Evolutionary conservation across 1,140 invertebrate genomes (phyloP).

Genomic region (Zaprionus tsacasi): DNA sequence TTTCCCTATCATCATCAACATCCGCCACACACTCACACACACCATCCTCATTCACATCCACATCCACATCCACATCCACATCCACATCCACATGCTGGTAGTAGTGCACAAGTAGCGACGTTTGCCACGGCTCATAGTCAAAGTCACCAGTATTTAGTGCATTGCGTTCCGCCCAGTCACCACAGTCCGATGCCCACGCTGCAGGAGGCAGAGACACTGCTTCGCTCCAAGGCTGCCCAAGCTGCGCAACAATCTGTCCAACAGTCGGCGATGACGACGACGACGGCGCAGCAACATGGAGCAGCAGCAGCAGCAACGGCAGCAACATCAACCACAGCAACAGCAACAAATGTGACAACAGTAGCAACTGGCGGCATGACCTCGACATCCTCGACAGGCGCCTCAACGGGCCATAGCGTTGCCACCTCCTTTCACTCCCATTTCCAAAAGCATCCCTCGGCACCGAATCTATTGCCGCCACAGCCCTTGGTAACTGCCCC

Average conservation of each 20-base stretch:
- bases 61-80: conserved; percentile 50
- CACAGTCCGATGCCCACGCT: conserved; percentile 82
- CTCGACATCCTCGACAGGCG: conserved; percentile 18
- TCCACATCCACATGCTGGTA: conserved; percentile 54
- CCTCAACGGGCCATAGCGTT: conserved; percentile 28
- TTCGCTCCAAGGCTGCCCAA: conserved; percentile 56
- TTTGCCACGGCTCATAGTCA: conserved; percentile 81
- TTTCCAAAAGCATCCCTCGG: conserved; percentile 83
- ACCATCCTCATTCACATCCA: conserved; percentile 43
- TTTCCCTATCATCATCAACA: conserved; percentile 69
- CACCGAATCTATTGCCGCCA: conserved; percentile 74
- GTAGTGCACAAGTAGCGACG: conserved; percentile 80
- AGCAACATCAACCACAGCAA: conserved; percentile 15
- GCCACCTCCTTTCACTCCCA: conserved; percentile 75
- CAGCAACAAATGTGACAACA: conserved; percentile 15
- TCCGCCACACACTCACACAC: conserved; percentile 30
- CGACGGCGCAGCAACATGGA: conserved; percentile 17
- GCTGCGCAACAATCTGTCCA: conserved; percentile 47
- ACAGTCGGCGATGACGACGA: neutral
- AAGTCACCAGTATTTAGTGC: conserved; percentile 83
- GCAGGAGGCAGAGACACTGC: conserved; percentile 72
- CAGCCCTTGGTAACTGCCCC: conserved; percentile 70
- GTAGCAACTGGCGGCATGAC: conserved; percentile 7
- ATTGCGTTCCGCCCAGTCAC: conserved; percentile 80
- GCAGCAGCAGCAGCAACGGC: conserved; percentile 29